These are phyloP conservation scores for Amphiprion ocellaris DNA, from an alignment of 2,113 vertebrate genomes.

Conservation along the genomic window DNA sequence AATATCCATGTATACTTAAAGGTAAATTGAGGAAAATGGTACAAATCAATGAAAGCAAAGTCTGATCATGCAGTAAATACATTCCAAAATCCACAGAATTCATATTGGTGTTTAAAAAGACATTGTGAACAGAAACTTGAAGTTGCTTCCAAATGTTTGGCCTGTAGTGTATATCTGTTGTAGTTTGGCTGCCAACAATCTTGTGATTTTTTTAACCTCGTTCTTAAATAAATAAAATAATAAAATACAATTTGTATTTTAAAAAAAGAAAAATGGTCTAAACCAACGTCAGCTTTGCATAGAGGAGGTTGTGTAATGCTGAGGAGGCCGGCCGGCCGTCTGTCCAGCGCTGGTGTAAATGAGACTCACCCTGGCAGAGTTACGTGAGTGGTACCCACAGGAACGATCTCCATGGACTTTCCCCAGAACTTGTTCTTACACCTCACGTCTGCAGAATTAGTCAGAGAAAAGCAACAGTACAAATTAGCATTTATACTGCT, in stretches of 20 bases:
- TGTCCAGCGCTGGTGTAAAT: background rate
- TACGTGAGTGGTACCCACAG: slow-evolving; percentile 93
- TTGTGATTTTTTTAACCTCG: background rate
- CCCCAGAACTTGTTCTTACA: slow-evolving; percentile 99
- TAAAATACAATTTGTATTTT: background rate
- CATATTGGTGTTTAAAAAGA: too few species aligned
- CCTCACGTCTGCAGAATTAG: slow-evolving; percentile 90
- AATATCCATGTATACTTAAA: too few species aligned
- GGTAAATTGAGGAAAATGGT: too few species aligned
- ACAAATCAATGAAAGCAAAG: too few species aligned
- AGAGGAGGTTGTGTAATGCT: background rate
- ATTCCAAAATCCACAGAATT: too few species aligned
- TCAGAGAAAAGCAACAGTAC: slow-evolving; percentile 29
- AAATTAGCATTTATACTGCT: slow-evolving; percentile 1
- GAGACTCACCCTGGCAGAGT: slow-evolving; percentile 90
- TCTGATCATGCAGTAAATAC: too few species aligned
- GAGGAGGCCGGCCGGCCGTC: background rate
- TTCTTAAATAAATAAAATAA: background rate
- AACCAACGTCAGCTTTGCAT: too few species aligned
- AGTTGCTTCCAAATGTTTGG: too few species aligned
- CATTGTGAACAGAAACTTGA: too few species aligned
- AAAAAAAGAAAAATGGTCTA: too few species aligned
- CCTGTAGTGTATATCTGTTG: background rate
- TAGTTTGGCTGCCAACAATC: background rate
- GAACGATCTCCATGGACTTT: slow-evolving; percentile 99